Conservation (phyloP, 2,113 vertebrate species). For the Anser brachyrhynchus region DNA sequence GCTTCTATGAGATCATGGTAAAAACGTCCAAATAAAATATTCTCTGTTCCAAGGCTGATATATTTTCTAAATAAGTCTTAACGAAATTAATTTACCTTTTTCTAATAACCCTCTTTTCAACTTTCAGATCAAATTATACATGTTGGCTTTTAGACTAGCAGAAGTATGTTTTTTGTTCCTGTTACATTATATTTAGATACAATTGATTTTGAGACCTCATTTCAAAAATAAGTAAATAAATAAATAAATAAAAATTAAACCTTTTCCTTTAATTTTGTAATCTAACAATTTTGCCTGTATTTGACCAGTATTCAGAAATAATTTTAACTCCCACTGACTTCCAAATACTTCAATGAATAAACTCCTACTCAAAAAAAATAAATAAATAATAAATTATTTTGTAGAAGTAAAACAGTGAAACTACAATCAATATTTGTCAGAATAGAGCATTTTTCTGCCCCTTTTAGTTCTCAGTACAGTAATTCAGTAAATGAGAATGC, state of each 20-base stretch:
- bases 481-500: neutral
- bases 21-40: neutral
- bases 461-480: neutral
- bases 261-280: neutral
- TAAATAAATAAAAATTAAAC: neutral
- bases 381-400: neutral
- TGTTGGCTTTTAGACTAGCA: neutral
- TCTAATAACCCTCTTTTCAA: neutral
- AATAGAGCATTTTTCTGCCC: neutral
- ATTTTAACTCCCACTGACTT: neutral
- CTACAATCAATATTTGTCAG: neutral
- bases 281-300: neutral
- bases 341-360: neutral
- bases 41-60: neutral
- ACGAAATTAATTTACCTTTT: neutral
- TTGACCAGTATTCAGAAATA: neutral
- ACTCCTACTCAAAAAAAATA: neutral
- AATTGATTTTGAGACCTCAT: neutral
- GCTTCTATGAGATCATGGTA: neutral
- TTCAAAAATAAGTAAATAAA: neutral
- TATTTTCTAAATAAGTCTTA: neutral
- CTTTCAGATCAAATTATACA: neutral
- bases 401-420: neutral
- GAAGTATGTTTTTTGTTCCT: neutral
- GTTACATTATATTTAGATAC: neutral